Percentiles rank a stretch among this genome's conserved stretches.
These are phyloP conservation scores for Hyposmocoma kahamanoa DNA, from an alignment of 1,140 invertebrate genomes.

Conservation along the genomic window DNA sequence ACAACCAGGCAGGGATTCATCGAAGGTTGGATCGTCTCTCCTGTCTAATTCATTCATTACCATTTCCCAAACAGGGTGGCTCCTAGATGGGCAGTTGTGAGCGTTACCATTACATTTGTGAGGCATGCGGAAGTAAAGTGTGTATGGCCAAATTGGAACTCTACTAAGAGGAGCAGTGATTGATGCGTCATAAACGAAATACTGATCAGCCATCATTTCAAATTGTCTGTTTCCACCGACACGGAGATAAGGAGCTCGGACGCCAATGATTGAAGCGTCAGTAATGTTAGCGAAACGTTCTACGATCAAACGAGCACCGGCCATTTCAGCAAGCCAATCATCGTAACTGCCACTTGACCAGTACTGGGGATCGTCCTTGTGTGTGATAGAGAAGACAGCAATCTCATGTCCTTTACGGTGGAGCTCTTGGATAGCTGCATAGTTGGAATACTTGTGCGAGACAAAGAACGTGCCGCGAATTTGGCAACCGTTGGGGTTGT, in stretches of 20 bases:
- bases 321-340: conserved; percentile 96
- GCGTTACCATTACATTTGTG: conserved; percentile 96
- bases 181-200: conserved; percentile 95
- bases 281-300: conserved; percentile 94
- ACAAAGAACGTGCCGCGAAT: conserved; percentile 96
- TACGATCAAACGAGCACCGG: conserved; percentile 90
- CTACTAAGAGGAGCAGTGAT: conserved; percentile 92
- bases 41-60: conserved; percentile 96
- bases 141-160: conserved; percentile 96
- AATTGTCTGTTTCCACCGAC: conserved; percentile 97
- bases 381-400: conserved; percentile 93
- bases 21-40: conserved; percentile 92
- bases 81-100: conserved; percentile 91
- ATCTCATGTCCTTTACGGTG: conserved; percentile 96
- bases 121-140: conserved; percentile 95
- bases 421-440: conserved; percentile 93
- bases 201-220: conserved; percentile 96
- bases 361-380: conserved; percentile 92
- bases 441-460: conserved; percentile 97
- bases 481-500: conserved; percentile 95
- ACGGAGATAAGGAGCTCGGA: conserved; percentile 91
- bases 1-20: conserved; percentile 92
- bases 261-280: conserved; percentile 90
- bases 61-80: conserved; percentile 96
- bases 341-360: conserved; percentile 92